Conservation (phyloP, 2,888 invertebrate genomes). For the Phoronis australis region DNA sequence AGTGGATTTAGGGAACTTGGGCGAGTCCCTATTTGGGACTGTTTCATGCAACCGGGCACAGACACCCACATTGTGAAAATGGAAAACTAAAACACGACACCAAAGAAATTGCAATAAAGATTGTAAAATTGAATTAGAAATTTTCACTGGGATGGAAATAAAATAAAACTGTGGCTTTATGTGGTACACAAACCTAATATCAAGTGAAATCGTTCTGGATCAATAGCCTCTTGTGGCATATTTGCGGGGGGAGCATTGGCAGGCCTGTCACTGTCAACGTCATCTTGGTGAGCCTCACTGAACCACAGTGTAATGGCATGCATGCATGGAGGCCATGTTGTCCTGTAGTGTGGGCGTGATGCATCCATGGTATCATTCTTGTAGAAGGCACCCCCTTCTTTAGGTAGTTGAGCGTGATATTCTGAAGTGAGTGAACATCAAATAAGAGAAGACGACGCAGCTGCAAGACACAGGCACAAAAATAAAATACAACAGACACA, state of each 20-base stretch:
- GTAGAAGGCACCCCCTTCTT: conserved; percentile 88
- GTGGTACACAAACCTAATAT: conserved; percentile 91
- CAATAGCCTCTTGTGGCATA: conserved; percentile 58
- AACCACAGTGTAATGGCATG: conserved; percentile 89
- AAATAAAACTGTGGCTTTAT: too few relatives aligned
- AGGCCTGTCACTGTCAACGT: conserved; percentile 19
- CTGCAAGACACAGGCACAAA: neutral
- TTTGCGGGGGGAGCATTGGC: conserved; percentile 36
- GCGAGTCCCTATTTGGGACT: too few relatives aligned
- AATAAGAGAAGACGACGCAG: neutral
- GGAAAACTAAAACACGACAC: too few relatives aligned
- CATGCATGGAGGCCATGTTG: conserved; percentile 91
- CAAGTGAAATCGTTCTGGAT: conserved; percentile 68
- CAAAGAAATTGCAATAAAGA: too few relatives aligned
- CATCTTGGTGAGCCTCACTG: conserved; percentile 62
- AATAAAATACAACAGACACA: neutral
- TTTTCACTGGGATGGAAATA: too few relatives aligned
- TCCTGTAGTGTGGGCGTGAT: conserved; percentile 82
- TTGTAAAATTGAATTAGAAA: too few relatives aligned
- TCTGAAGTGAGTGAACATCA: conserved; percentile 58
- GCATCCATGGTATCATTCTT: conserved; percentile 92
- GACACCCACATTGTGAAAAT: too few relatives aligned
- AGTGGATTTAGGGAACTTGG: too few relatives aligned
- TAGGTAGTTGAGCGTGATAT: conserved; percentile 78
- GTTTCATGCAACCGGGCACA: too few relatives aligned